Percentiles rank a stretch among this genome's conserved stretches.
Conservation (phyloP, 2,113 vertebrate species). For the Burhinus bistriatus region DNA sequence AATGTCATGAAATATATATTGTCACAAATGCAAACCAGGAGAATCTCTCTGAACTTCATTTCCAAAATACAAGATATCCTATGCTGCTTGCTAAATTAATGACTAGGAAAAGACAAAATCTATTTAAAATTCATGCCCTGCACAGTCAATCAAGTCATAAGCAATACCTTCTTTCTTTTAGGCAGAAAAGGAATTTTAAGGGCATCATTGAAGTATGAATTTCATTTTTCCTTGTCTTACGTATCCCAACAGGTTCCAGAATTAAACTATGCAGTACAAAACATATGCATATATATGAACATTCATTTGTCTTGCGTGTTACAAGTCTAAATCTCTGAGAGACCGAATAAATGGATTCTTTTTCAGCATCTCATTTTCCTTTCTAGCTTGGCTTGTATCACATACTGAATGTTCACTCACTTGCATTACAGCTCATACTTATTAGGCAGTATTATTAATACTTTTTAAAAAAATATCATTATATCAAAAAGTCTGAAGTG, state of each 20-base stretch:
- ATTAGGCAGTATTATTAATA: not conserved
- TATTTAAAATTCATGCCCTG: not conserved
- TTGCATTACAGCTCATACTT: not conserved
- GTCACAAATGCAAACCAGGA: not conserved
- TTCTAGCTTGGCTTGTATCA: not conserved
- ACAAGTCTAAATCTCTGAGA: not conserved
- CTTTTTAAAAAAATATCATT: not conserved
- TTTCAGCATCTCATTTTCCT: not conserved
- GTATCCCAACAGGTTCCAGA: not conserved
- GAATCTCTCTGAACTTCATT: not conserved
- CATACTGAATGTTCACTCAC: not conserved
- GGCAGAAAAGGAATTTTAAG: not conserved
- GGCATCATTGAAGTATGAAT: not conserved
- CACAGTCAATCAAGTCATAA: not conserved
- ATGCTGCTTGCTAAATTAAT: not conserved
- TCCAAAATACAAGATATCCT: not conserved
- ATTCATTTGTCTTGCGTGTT: not conserved
- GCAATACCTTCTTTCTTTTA: not conserved
- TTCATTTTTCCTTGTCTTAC: not conserved
- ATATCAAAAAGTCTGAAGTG: not conserved
- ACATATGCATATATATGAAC: not conserved
- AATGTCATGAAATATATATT: not conserved
- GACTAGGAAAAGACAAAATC: not conserved
- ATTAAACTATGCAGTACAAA: not conserved
- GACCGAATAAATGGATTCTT: not conserved